Base-by-base conservation (phyloP, 2,888 invertebrate genomes). In the Amphipoea oculea region DNA sequence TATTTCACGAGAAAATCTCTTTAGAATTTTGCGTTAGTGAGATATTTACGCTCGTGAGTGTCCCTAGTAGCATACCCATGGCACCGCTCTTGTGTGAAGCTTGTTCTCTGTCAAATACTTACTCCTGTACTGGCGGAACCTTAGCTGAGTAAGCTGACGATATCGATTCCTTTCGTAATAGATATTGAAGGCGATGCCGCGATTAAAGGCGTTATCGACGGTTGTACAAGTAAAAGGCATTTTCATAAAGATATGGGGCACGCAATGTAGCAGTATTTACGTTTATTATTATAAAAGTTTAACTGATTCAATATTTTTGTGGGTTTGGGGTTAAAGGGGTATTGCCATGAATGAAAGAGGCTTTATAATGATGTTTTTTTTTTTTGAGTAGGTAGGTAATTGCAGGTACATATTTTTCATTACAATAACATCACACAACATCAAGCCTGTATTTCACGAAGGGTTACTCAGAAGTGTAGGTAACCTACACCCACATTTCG, bases 161-260 rank as follows among this genome's bases (percentile, higher is more conserved):
- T 85, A 82, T 81, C 69, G 84, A 88, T 84, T 79, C 67, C 63
- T 54, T 42, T 70, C 73, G 66, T 84, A 79, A 84, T 87, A 84
- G 82, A 82, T 82, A 79, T 82, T 73, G 77, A 82, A 83, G 74
- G 78, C 75, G 76, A 78, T 73, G 62, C 48, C 45, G 4, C 72
- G 85, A 85, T 86, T 81, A 85, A 66, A 36, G 72, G 66, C 68
- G 71, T 81, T 83, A 81, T 71, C 63, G 68, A 57, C 71, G 73
- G 72, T 73, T 79, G 71, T 83, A 63, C 45, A n/a, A 73, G 63
- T 83, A 70, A 82, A 68, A 79, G 70, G 67, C 12, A 73, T 78
- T 81, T 81, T 77, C 67, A 78, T 85, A 42, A 54, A 70, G 73
- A 79, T 83, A 69, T 76, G 66, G 23, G 54, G 23, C 84, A 84